phyloP scores from a whole-genome alignment of 2,113 vertebrate genomes.

The Ammodytes marinus region DNA sequence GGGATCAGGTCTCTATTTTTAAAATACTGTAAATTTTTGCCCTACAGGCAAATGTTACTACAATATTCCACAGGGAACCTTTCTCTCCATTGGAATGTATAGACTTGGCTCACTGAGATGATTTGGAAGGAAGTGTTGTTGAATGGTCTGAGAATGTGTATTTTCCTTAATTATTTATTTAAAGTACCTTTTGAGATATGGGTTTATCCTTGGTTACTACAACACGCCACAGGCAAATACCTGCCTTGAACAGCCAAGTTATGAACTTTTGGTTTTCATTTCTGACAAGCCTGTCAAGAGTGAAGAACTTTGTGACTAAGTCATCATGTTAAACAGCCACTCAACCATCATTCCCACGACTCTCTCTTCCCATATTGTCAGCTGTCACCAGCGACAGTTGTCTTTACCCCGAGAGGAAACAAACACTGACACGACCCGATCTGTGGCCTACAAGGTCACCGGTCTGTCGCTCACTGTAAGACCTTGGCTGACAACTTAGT shows the following conservation, averaged over 20 bases:
- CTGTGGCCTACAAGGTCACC: conserved; percentile 46
- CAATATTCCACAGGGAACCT: background rate
- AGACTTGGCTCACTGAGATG: background rate
- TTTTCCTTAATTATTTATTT: background rate
- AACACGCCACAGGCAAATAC: background rate
- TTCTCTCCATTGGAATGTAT: background rate
- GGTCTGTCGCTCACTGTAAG: conserved; percentile 33
- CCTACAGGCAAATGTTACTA: background rate
- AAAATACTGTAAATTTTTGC: background rate
- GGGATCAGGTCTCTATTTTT: background rate
- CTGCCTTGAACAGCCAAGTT: background rate
- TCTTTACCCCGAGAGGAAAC: conserved; percentile 36
- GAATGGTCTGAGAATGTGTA: background rate
- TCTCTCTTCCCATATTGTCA: conserved; percentile 19
- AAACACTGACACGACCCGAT: conserved; percentile 36
- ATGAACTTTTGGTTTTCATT: background rate
- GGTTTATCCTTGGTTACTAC: background rate
- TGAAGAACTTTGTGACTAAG: conserved; percentile 21
- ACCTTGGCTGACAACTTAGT: conserved; percentile 49
- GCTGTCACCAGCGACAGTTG: conserved; percentile 45
- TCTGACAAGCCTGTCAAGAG: background rate
- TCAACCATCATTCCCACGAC: background rate
- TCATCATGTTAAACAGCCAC: background rate
- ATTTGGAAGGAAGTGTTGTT: background rate
- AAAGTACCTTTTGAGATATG: background rate